Base-by-base conservation (phyloP, 30 jellyfish, hydroid and myxozoan species). In the Cassiopea xamachana region DNA sequence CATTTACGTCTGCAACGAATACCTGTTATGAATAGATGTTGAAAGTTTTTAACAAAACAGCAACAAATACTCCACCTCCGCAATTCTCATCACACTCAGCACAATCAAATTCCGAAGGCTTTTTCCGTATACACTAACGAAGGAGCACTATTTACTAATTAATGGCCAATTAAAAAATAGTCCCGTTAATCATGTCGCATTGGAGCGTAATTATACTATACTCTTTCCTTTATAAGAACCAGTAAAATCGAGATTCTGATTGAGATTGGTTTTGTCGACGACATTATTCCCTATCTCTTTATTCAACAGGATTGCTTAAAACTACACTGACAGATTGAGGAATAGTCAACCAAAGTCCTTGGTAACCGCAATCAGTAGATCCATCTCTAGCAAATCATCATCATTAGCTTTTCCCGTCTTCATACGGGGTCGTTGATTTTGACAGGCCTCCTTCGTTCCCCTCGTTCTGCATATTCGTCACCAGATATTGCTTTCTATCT, bases 31-130 rank as follows among this genome's bases (percentile, higher is more conserved):
- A 27, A 27, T 27, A 27, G 39, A 27, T 27, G 39, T 27, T 27
- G 39, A 27, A 27, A 27, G 39, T 27, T 27, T 27, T 27, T 27
- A 27, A 27, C 39, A 27, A 27, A 27, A 27, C 39, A 27, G 39
- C 39, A 27, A 27, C 39, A 27, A 27, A 27, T 27, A 27, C 39
- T 69, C 19, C 51, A 84, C 98, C 91, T 94, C 98, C 7, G 94
- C 95, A 1, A 94, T 81, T 7, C 98, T 98, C 98, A 94, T 94
- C n/a, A 82, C 82, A 43, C 60, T 49, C 76, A 94, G 92, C 15
- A 86, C 85, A 43, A 90, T 12, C 72, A 91, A 75, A 78, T 94
- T 94, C 27, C 83, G 84, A 18, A 79, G 91, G 39, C 90, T 74
- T 16, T 84, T 82, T 64, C 98, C 98, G 73, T 78, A 94, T 7